Base-by-base conservation (phyloP, 1,140 invertebrate species). In the Diorhabda carinulata region DNA sequence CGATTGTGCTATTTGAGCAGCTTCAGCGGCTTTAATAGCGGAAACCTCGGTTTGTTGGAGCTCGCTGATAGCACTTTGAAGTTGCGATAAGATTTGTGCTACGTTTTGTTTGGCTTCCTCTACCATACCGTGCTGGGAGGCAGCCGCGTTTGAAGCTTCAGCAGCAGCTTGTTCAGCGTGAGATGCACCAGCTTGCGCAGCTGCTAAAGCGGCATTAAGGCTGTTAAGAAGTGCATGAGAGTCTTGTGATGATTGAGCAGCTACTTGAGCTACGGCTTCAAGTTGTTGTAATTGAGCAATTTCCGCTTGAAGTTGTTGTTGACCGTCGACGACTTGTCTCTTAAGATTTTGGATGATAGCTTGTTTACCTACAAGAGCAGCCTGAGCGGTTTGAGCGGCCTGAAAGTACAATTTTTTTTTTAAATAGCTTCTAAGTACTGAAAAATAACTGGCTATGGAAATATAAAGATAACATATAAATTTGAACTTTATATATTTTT, bases 341-440 rank as follows among this genome's bases (percentile, higher is more conserved):
- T 75, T 72, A 3, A 76, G 64, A 62, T 61, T 69, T 47, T 72
- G 69, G 25, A 75, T 73, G 67, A 76, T 73, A 58, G 74, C 73
- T 62, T 76, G 75, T 69, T 76, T 76, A 43, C 75, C 75, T 9
- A 76, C 75, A 9, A 75, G 63, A 47, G 75, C 75, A n/a, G 75
- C 75, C 66, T 76, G 75, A 10, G 75, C 75, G 6, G 75, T 76
- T 62, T 72, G 71, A 42, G 75, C 75, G 41, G 75, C 73, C 73
- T 77, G 47, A 66, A 66, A 59, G 47, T 25, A 25, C 25, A 25
- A 25, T 25, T 25, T 25, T 1, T 1, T 25, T 25, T 25, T 25
- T 25, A 25, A 25, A 25, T 25, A 25, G 25, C 25, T 25, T 25
- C 25, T 25, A 25, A 25, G 25, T 1, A 25, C 25, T 25, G 0